Evolutionary conservation across 1,140 invertebrate genomes (phyloP), one percentile per base, ranked within the genome.

Genomic region (Aplysia californica): DNA sequence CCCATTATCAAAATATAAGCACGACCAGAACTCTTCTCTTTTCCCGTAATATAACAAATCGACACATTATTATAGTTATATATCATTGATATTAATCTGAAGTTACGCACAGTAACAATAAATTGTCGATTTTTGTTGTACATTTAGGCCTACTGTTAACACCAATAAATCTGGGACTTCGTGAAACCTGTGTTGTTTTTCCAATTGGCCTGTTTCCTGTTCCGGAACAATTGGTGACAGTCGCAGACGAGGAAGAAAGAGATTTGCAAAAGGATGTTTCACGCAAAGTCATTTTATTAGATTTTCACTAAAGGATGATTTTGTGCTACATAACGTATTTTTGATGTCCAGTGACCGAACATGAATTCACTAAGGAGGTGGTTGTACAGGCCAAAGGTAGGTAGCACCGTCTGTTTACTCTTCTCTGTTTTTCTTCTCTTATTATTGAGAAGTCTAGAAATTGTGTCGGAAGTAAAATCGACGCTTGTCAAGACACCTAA

Each of bases 291-390:
- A 38, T 20, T 74, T 55, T 65, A 41, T 44, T 74, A 67, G 15
- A 29, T 41, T 59, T 66, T 3, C 6, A 15, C 20, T 68, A 23
- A 2, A 18, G 26, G 21, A 20, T n/a, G 20, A 23, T 50, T 66
- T 23, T 10, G 6, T 2, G 35, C 61, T 18, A 38, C 55, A 64
- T 50, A 70, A 68, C 26, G 39, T 36, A 67, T 59, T 67, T 58
- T 35, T 56, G n/a, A 38, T 10, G 29, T 66, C n/a, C 31, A 35
- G 4, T 29, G 18, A 31, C 36, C 33, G 26, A 88, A 88, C 82
- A 96, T 96, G 95, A 94, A 96, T 91, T 96, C 95, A 82, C 92
- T 96, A 84, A 92, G 95, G 91, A 96, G 95, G 92, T 96, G 95
- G 95, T 94, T 96, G 87, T 96, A 95, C 91, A 95, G 94, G 91